Conservation (phyloP, 2,888 invertebrate species). For the Drosophila nr. medialis region DNA sequence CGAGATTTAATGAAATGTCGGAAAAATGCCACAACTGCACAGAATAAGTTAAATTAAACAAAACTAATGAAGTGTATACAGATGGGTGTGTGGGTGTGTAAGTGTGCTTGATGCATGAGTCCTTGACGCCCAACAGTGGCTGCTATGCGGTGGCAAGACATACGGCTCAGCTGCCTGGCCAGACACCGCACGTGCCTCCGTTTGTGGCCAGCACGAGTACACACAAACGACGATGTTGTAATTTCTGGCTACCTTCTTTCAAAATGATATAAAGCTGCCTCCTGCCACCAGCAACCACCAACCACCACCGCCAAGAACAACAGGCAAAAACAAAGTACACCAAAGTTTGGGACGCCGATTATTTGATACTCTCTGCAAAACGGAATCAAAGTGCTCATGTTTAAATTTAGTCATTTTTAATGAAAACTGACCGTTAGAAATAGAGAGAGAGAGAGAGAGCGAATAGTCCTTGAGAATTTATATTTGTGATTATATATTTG, state of each 20-base stretch:
- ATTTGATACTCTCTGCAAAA: not conserved
- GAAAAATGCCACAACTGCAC: slow-evolving; percentile 39
- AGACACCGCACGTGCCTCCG: slow-evolving; percentile 61
- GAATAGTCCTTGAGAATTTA: not conserved
- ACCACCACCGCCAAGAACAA: slow-evolving; percentile 7
- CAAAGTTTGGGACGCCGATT: not conserved
- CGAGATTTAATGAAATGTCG: slow-evolving; percentile 63
- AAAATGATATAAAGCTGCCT: slow-evolving; percentile 60
- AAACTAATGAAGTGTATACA: slow-evolving; percentile 73
- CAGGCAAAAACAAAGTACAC: not conserved
- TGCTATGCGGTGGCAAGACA: slow-evolving; percentile 61
- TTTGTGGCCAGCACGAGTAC: slow-evolving; percentile 48
- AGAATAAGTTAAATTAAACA: slow-evolving; percentile 77
- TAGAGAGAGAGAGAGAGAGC: not conserved
- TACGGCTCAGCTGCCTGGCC: slow-evolving; percentile 48
- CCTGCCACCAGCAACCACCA: slow-evolving; percentile 22
- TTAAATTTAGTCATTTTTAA: not conserved
- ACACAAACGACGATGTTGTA: slow-evolving; percentile 57
- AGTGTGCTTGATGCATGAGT: slow-evolving; percentile 41
- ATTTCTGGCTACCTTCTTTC: slow-evolving; percentile 68
- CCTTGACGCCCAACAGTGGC: slow-evolving; percentile 37
- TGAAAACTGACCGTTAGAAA: not conserved
- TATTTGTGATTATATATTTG: not conserved
- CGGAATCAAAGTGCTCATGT: too few relatives aligned
- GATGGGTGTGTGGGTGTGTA: slow-evolving; percentile 13